Evolutionary conservation across 1,140 invertebrate genomes (phyloP), one percentile per base, ranked within the genome.

Genomic region (Trichonephila inaurata): DNA sequence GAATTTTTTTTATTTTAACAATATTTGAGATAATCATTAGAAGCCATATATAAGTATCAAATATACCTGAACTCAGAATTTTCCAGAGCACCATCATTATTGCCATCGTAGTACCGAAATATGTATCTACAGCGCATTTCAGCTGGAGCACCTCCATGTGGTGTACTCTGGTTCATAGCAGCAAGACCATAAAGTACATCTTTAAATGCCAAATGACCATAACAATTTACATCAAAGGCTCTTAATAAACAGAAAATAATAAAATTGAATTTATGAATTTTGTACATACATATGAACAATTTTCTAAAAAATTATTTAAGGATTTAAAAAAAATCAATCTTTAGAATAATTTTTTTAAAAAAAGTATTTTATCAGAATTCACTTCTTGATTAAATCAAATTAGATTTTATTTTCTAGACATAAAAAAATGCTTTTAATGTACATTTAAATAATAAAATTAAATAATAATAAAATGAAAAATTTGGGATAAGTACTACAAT

Each of bases 111-210:
- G 95, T 95, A 97, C 66, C 96, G 95, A 93, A 97, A 97, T 64
- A 97, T 97, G 93, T 96, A 97, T 92, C 96, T 95, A 95, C 96
- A 96, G 69, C 97, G 95, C 94, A 96, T 95, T 95, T 97, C 96
- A 0, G 96, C 97, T 24, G 96, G 96, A 89, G 96, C 95, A 21
- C 96, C 96, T 82, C 96, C 96, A 95, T 97, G 96, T 61, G 96
- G 96, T n/a, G 96, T 97, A 28, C 92, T 95, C 0, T 96, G 96
- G 91, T 97, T 97, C 94, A 97, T 95, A 8, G 96, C 96, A 24
- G 96, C 96, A 8, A 97, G 83, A 19, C 96, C 96, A 24, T 96
- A 94, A 69, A 97, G 94, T 58, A 97, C 95, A 87, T 97, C 96
- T 51, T 95, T 95, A 95, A 95, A 96, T 18, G 95, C 95, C 21